Evolutionary conservation across 1,140 invertebrate species (phyloP).

Genomic region (Danaus melanippus): DNA sequence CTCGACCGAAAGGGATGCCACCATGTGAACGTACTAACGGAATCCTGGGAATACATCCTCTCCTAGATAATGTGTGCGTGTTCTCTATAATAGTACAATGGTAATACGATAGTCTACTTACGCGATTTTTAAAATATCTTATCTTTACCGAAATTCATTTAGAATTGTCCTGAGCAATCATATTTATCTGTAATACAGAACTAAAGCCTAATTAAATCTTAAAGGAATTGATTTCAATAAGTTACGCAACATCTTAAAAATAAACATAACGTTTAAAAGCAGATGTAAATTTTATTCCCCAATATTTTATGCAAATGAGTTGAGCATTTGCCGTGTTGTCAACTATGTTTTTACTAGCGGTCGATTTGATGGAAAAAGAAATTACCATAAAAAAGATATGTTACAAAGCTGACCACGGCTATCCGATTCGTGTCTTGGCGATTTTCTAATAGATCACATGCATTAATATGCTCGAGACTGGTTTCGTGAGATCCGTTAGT

Average conservation of each 20-base stretch:
- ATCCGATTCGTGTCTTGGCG: conserved; percentile 46
- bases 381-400: conserved; percentile 57
- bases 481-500: conserved; percentile 69
- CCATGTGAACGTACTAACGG: conserved; percentile 58
- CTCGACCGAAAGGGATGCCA: conserved; percentile 63
- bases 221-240: no score
- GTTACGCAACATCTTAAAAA: conserved; percentile 2
- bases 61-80: conserved; percentile 35
- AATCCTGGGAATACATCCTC: conserved; percentile 51
- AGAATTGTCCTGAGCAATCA: no score
- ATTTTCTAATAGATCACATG: conserved; percentile 70
- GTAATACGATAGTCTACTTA: conserved; percentile 44
- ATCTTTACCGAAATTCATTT: no score
- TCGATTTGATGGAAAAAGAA: conserved; percentile 48
- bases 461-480: conserved; percentile 61
- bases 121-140: conserved; percentile 1
- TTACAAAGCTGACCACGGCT: conserved; percentile 39
- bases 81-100: conserved; percentile 30
- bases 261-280: conserved; percentile 20
- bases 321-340: conserved; percentile 30
- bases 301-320: conserved; percentile 44
- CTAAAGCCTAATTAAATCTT: no score
- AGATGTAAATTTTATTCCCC: conserved; percentile 44
- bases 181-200: no score
- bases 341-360: conserved; percentile 29